Base-by-base conservation (phyloP, 2,113 vertebrate genomes). In the Balaeniceps rex region DNA sequence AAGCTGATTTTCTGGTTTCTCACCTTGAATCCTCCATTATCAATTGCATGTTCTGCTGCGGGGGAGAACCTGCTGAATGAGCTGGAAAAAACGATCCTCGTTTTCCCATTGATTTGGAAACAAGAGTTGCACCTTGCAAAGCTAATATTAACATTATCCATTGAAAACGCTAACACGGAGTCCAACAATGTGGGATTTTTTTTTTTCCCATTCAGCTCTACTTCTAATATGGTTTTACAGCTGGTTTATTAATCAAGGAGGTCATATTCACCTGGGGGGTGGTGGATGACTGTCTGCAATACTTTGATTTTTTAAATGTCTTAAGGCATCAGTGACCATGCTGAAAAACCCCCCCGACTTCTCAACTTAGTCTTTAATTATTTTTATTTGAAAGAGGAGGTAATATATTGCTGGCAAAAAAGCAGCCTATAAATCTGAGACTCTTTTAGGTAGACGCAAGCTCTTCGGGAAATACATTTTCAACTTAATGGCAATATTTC, bases 11-110 rank as follows among this genome's bases (percentile, higher is more conserved):
- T 51, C 15, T 72, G 63, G n/a, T 86, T 88, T 66, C 63, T 85
- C 0, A 0, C 9, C 0, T 36, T 34, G 66, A 36, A 40, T 63
- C 12, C 66, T 79, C 47, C 0, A 0, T 84, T 66, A 29, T 26
- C 46, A 51, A 1, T 26, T 12, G 17, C 4, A 3, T 1, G 3
- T 42, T 36, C 65, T 64, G 49, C 68, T 52, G 76, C 3, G 1
- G n/a, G 66, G 69, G 33, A 85, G 78, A 33, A 87, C 31, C 44
- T 64, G 44, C 65, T 87, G 74, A 55, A 5, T 7, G 40, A 85
- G 24, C 12, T 51, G 4, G 57, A 25, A 46, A 42, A 66, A 52
- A 40, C 4, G 1, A 52, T 42, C 58, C 61, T 28, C 2, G 0
- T 51, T 93, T 93, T 68, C 40, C 58, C 46, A 5, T 10, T 47